phyloP scores from a whole-genome alignment of 2,797 vertebrate genomes.

The Tokudaia tokunoshimensis region DNA sequence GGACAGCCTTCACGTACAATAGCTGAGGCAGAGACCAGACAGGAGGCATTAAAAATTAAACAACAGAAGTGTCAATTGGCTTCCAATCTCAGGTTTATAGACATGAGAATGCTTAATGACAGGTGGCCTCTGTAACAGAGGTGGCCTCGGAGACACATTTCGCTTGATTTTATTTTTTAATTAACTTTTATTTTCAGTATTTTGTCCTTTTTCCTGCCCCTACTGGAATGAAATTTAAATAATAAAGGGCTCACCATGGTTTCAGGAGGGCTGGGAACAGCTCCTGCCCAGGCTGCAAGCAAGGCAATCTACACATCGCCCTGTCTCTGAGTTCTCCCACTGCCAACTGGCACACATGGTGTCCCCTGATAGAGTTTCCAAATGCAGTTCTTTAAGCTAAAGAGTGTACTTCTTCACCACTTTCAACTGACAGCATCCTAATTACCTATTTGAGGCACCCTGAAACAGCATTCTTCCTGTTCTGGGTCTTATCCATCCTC shows the following conservation, averaged over 20 bases:
- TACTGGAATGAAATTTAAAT: constrained; percentile 79
- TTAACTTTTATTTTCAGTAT: constrained; percentile 90
- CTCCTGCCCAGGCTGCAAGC: background rate
- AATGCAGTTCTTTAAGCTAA: constrained; percentile 66
- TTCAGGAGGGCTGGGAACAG: constrained; percentile 36
- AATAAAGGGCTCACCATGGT: constrained; percentile 66
- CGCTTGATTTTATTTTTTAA: constrained; percentile 92
- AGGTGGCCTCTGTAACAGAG: constrained; percentile 88
- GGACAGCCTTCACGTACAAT: constrained; percentile 84
- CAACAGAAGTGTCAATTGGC: constrained; percentile 83
- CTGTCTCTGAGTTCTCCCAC: constrained; percentile 39
- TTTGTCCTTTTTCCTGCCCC: constrained; percentile 79
- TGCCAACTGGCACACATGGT: constrained; percentile 49
- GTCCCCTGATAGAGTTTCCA: constrained; percentile 32
- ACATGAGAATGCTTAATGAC: constrained; percentile 87
- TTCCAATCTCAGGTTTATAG: constrained; percentile 87
- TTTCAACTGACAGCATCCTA: background rate
- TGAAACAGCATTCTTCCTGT: background rate
- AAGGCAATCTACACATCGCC: constrained; percentile 41
- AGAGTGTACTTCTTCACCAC: background rate
- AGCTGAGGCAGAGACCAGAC: constrained; percentile 86
- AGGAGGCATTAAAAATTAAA: constrained; percentile 90
- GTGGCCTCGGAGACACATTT: constrained; percentile 90
- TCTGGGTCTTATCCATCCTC: background rate
- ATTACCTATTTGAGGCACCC: background rate